phyloP scores from a whole-genome alignment of 2,113 vertebrate genomes.

The Poecilia latipinna region DNA sequence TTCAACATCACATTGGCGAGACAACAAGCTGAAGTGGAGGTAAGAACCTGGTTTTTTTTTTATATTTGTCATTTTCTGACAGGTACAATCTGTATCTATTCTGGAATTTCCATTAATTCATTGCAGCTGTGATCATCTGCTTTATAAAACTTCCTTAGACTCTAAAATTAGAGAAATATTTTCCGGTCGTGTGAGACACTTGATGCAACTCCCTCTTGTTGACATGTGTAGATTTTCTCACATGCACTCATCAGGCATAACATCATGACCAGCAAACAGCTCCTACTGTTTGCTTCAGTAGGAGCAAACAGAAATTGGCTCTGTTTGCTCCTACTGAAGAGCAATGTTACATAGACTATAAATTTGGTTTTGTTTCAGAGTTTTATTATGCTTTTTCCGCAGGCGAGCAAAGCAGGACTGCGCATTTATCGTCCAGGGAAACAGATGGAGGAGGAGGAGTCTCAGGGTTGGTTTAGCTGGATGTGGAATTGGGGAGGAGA shows the following conservation, averaged over 20 bases:
- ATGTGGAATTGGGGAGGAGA: conserved; percentile 89
- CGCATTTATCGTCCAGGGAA: conserved; percentile 88
- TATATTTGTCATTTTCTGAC: background rate
- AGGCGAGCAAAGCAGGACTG: conserved; percentile 90
- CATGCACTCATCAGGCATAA: background rate
- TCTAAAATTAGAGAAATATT: background rate
- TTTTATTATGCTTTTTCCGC: conserved; percentile 11
- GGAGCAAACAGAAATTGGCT: too few relatives aligned
- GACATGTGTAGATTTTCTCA: background rate
- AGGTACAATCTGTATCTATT: background rate
- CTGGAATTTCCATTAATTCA: background rate
- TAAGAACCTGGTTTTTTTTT: conserved; percentile 56
- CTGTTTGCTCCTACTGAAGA: background rate
- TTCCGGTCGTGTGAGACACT: background rate
- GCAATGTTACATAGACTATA: background rate
- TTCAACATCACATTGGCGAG: conserved; percentile 97
- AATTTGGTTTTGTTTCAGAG: background rate
- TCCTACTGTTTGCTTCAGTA: too few relatives aligned
- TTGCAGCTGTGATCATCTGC: background rate
- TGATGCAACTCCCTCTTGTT: background rate
- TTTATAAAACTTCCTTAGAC: too few relatives aligned
- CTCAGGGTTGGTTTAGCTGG: conserved; percentile 92
- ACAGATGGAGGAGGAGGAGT: conserved; percentile 88
- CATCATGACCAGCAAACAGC: background rate
- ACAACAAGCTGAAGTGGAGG: conserved; percentile 97